Percentiles rank a stretch among this genome's conserved stretches.
Evolutionary conservation across 2,797 vertebrate genomes (phyloP).

Genomic region (Centroberyx gerrardi): DNA sequence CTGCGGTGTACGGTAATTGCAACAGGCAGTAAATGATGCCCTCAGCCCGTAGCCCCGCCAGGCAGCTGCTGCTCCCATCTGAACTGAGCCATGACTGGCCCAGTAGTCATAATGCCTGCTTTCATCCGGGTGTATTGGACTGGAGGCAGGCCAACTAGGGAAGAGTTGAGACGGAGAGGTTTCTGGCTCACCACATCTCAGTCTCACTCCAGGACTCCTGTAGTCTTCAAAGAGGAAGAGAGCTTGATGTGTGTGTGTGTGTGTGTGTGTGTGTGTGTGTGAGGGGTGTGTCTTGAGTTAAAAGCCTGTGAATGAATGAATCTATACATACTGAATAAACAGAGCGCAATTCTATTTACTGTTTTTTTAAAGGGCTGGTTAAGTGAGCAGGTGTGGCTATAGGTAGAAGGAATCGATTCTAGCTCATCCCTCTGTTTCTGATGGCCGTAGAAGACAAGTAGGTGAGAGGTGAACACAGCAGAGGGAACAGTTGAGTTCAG

Average conservation of each 20-base stretch:
- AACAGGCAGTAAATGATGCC: constrained; percentile 33
- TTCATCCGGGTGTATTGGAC: constrained; percentile 50
- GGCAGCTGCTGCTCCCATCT: constrained; percentile 39
- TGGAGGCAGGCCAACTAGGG: constrained; percentile 74
- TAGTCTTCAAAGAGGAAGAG: not conserved
- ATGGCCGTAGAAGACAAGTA: constrained; percentile 49
- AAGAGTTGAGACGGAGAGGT: constrained; percentile 73
- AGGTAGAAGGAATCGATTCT: not conserved
- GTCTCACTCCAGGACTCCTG: not conserved
- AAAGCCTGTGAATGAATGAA: no score
- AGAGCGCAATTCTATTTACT: no score
- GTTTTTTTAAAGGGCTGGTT: not conserved
- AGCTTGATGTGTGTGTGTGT: no score
- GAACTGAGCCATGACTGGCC: constrained; percentile 27
- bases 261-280: no score
- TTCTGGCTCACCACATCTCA: constrained; percentile 26
- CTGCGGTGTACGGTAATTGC: constrained; percentile 27
- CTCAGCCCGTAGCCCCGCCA: not conserved
- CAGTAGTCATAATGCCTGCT: constrained; percentile 41
- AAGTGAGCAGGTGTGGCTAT: not conserved
- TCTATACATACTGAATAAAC: no score
- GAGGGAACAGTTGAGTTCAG: constrained; percentile 54
- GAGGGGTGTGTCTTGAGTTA: no score
- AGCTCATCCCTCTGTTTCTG: not conserved
- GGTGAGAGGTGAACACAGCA: constrained; percentile 77